Evolutionary conservation across 2,888 invertebrate species (phyloP).

Genomic region (Ophioninae sp.): DNA sequence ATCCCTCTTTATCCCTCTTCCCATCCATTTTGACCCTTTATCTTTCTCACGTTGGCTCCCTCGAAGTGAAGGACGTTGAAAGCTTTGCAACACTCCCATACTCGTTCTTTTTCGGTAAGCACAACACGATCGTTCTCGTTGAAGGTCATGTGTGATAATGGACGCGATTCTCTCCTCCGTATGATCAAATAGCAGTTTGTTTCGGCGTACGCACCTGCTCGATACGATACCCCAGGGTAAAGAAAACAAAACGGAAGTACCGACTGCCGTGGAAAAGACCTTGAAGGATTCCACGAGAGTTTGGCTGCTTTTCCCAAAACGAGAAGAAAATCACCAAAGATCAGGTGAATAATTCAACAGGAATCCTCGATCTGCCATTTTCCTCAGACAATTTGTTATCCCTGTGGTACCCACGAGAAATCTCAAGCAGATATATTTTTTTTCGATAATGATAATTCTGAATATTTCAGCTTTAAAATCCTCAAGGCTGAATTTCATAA

Average conservation of each 20-base stretch:
- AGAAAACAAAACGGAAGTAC: background rate
- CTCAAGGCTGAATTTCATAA: no score
- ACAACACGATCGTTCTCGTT: slow-evolving; percentile 48
- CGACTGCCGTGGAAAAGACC: background rate
- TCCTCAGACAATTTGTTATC: background rate
- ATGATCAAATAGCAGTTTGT: slow-evolving; percentile 26
- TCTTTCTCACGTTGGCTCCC: background rate
- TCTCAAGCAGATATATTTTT: background rate
- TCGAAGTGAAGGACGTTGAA: slow-evolving; percentile 17
- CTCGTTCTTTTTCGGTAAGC: slow-evolving; percentile 28
- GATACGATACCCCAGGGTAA: background rate
- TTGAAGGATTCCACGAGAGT: background rate
- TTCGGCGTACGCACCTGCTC: background rate
- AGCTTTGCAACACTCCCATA: slow-evolving; percentile 41
- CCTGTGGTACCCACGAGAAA: background rate
- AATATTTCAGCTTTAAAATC: no score
- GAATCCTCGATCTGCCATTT: background rate
- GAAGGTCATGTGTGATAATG: slow-evolving; percentile 4
- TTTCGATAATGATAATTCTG: no score
- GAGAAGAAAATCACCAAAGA: background rate
- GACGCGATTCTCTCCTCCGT: slow-evolving; percentile 8
- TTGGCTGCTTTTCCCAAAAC: no score
- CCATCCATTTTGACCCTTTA: no score
- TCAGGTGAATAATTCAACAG: slow-evolving; percentile 6
- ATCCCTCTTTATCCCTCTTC: no score